Conservation (phyloP, 2,888 invertebrate species). For the Eurytoma californica region DNA sequence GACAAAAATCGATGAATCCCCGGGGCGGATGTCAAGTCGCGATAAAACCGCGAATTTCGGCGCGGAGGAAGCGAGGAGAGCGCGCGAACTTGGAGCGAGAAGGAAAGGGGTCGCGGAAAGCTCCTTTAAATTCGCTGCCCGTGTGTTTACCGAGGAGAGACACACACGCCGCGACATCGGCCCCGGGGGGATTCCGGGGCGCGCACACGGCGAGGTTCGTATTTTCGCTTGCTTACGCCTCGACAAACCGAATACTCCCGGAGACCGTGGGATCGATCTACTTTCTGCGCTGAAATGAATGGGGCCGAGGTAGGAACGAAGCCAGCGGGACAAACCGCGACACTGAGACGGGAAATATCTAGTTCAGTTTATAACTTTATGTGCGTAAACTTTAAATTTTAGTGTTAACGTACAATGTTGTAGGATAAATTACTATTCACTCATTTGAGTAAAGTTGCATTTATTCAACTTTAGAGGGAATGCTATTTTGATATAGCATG, state of each 20-base stretch:
- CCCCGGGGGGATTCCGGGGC: not conserved
- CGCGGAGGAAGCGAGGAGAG: not conserved
- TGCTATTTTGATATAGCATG: too few species aligned
- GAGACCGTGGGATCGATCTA: constrained; percentile 51
- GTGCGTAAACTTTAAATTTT: too few species aligned
- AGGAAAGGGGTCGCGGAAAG: constrained; percentile 18
- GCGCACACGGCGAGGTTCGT: constrained; percentile 34
- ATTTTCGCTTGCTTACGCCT: constrained; percentile 59
- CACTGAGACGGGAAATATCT: not conserved
- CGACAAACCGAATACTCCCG: constrained; percentile 53
- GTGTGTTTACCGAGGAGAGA: not conserved
- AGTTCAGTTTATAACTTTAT: not conserved
- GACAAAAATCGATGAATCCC: constrained; percentile 6
- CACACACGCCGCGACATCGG: not conserved
- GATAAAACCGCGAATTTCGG: constrained; percentile 27
- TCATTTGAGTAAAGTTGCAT: too few species aligned
- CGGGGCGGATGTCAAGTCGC: constrained; percentile 1
- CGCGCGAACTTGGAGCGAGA: not conserved
- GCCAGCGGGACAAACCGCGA: not conserved
- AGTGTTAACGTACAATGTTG: too few species aligned
- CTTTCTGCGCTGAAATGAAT: constrained; percentile 43
- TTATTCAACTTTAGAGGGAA: too few species aligned
- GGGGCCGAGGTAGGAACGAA: constrained; percentile 1
- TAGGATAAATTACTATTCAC: too few species aligned
- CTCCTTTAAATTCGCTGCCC: constrained; percentile 31